Base-by-base conservation (phyloP, 2,797 vertebrate genomes). In the Limosa lapponica region DNA sequence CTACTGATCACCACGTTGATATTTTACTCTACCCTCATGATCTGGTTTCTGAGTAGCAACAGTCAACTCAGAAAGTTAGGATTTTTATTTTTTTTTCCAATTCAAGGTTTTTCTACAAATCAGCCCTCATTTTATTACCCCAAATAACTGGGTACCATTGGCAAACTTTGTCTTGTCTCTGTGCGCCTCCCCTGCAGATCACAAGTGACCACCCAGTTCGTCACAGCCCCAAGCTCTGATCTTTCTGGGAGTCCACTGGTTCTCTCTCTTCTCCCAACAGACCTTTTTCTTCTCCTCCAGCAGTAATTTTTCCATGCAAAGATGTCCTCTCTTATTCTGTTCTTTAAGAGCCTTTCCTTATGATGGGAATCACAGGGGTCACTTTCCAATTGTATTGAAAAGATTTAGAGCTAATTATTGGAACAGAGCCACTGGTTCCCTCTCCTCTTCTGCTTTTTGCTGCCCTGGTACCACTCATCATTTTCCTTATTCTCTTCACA, bases 181-280 rank as follows among this genome's bases (percentile, higher is more conserved):
- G 1, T 2, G 8, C 6, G 8, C 24, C 62, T 27, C 55, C 37
- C 12, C 5, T 11, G 61, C 17, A 48, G 87, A 28, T 19, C 78
- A 16, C 11, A 1, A 3, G 17, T 3, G 39, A 73, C 14, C 37
- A n/a, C 28, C 3, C 3, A 12, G 57, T 4, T 12, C 0, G 2
- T 20, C 64, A 32, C 10, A 14, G 62, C 34, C 51, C 57, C 46
- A 22, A 24, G 62, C 41, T 41, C 43, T 7, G 58, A 28, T 13
- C 41, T 6, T 55, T 10, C 46, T 11, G 43, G 46, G 41, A 49
- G 12, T 10, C 27, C 30, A 6, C 32, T 39, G 57, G 20, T 54
- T 83, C 55, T 34, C 34, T 18, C 55, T 66, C 66, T 32, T 41
- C 49, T n/a, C 61, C 34, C 16, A 4, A 64, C 25, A 58, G 39